Base-by-base conservation (phyloP, 2,113 vertebrate genomes). In the Pyxicephalus adspersus region DNA sequence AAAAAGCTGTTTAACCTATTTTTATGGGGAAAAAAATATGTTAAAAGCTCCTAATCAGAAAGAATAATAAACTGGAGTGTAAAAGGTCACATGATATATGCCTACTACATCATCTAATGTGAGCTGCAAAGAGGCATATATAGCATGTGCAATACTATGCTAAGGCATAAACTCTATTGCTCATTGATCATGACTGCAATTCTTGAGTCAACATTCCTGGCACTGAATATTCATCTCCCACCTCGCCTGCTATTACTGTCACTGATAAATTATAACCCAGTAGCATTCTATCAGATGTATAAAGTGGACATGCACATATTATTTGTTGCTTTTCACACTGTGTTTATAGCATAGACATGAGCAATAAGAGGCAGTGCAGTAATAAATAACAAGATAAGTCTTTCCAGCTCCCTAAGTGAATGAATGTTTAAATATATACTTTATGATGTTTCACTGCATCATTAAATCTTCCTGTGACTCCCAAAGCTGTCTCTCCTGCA, bases 191-290 rank as follows among this genome's bases (percentile, higher is more conserved):
- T 81, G 60, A 55, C 51, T 72, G 60, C 38, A 64, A 22, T 73
- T 81, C 52, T 64, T 50, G n/a, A 64, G 60, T 71, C 38, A 73
- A 81, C 28, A 79, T 63, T 64, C n/a, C 45, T 38, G 16, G 15
- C 50, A 51, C 64, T 81, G 79, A 64, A 74, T 81, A 81, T 81
- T 81, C 79, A 81, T 81, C 68, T 73, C 58, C 71, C 29, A 38
- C 28, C 79, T 73, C 29, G 22, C 29, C 60, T 31, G 73, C 79
- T 74, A 81, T 73, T 64, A 65, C 68, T 73, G 79, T 74, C 70
- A 74, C 67, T 25, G 28, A 73, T 52, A 74, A 81, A 81, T 64
- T 81, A 73, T 74, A 55, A 29, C 26, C 50, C 66, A 54, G 66
- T 31, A 67, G 63, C 54, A 79, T 60, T 77, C 63, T 55, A 54